phyloP scores from a whole-genome alignment of 2,888 invertebrate species.

The Eulithis prunata region DNA sequence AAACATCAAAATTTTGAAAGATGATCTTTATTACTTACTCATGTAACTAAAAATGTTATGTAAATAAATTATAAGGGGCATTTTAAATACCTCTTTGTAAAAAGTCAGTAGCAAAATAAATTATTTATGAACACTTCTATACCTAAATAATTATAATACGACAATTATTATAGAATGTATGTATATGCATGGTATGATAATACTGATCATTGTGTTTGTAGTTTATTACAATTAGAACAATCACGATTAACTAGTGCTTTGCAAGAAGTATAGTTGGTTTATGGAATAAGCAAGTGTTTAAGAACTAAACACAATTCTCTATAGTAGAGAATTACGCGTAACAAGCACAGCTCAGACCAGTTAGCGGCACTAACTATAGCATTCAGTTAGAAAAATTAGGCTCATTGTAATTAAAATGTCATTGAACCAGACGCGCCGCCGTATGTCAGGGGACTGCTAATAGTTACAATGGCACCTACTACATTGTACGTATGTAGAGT shows the following conservation, averaged over 20 bases:
- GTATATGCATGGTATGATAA: slow-evolving; percentile 46
- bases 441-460: too few species aligned
- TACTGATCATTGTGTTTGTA: slow-evolving; percentile 44
- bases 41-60: background rate
- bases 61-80: background rate
- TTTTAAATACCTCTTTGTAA: slow-evolving; percentile 23
- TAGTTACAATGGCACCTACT: too few species aligned
- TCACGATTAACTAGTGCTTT: background rate
- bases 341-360: background rate
- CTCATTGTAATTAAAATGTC: too few species aligned
- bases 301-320: background rate
- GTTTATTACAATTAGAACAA: background rate
- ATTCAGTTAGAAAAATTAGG: too few species aligned
- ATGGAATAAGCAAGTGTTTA: background rate
- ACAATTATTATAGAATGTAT: slow-evolving; percentile 45
- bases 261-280: background rate
- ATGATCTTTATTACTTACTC: slow-evolving; percentile 1
- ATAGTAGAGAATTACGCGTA: too few species aligned
- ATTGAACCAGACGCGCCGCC: too few species aligned
- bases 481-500: too few species aligned
- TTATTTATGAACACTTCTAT: slow-evolving; percentile 30
- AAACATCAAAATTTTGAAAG: background rate
- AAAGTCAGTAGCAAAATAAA: slow-evolving; percentile 36
- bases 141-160: slow-evolving; percentile 15
- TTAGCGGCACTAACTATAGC: too few species aligned